phyloP scores from a whole-genome alignment of 53 echinoderm and acorn worm genomes.

The Holothuria leucospilota region DNA sequence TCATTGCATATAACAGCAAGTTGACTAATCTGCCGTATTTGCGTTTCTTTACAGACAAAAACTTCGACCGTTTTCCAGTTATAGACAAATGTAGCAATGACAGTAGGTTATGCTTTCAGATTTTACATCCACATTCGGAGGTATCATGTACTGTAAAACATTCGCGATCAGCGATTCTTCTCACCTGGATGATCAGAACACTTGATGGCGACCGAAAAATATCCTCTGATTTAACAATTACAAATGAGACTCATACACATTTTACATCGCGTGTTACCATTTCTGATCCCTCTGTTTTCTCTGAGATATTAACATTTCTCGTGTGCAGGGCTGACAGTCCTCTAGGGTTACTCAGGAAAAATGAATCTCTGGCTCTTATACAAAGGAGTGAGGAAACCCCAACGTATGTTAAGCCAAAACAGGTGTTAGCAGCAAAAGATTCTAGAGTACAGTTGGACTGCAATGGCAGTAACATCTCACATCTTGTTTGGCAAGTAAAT shows the following conservation, averaged over 20 bases:
- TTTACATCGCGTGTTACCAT: no score
- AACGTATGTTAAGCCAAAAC: no score
- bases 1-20: no score
- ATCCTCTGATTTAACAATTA: neutral
- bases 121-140: neutral
- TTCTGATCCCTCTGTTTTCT: no score
- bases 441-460: neutral
- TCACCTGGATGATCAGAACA: neutral
- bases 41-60: neutral
- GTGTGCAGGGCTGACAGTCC: neutral
- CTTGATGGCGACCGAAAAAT: neutral
- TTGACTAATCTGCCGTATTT: no score
- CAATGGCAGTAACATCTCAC: no score
- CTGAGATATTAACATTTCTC: neutral
- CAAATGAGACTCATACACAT: neutral
- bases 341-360: neutral
- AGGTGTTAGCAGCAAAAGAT: neutral
- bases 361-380: neutral
- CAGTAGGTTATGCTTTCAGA: neutral
- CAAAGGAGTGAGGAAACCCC: neutral
- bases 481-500: constrained; percentile 11
- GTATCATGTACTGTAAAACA: neutral
- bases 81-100: neutral
- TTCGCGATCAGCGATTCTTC: neutral
- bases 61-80: neutral